A percentile compares a stretch with the other conserved stretches of the same genome.
phyloP scores from a whole-genome alignment of 2,888 invertebrate genomes.

The Diarsia dahlii region DNA sequence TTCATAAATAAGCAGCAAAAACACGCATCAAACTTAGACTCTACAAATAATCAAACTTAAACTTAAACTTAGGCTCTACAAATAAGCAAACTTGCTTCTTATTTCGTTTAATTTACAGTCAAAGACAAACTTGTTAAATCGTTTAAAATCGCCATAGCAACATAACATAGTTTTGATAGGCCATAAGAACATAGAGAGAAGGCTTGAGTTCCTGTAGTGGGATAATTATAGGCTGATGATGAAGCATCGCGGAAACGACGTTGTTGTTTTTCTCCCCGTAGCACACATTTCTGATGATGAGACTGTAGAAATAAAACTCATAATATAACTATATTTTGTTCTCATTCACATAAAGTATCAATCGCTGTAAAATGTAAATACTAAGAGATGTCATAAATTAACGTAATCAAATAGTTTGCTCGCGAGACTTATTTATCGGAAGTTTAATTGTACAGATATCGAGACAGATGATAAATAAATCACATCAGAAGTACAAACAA shows the following conservation, averaged over 20 bases:
- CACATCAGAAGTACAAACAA: conserved; percentile 10
- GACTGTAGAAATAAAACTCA: not conserved
- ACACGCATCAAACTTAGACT: no score
- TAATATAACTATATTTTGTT: not conserved
- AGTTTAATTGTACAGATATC: conserved; percentile 5
- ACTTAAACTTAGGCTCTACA: no score
- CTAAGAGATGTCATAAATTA: conserved; percentile 8
- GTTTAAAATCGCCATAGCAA: no score
- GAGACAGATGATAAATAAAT: conserved; percentile 4
- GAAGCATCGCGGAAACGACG: not conserved
- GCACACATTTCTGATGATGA: not conserved
- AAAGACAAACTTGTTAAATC: not conserved
- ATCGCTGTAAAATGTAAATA: not conserved
- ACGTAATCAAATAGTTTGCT: not conserved
- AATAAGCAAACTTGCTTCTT: no score
- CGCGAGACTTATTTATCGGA: not conserved
- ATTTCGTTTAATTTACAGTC: not conserved
- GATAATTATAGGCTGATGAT: no score
- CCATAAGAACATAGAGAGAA: no score
- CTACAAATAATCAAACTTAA: no score
- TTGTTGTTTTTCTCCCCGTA: not conserved
- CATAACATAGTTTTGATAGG: not conserved
- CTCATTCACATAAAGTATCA: not conserved
- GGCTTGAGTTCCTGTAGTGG: no score
- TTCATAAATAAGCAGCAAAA: no score